Evolutionary conservation across 1,140 invertebrate species (phyloP), one percentile per base, ranked within the genome.

Genomic region (Stenopsyche tienmushanensis): DNA sequence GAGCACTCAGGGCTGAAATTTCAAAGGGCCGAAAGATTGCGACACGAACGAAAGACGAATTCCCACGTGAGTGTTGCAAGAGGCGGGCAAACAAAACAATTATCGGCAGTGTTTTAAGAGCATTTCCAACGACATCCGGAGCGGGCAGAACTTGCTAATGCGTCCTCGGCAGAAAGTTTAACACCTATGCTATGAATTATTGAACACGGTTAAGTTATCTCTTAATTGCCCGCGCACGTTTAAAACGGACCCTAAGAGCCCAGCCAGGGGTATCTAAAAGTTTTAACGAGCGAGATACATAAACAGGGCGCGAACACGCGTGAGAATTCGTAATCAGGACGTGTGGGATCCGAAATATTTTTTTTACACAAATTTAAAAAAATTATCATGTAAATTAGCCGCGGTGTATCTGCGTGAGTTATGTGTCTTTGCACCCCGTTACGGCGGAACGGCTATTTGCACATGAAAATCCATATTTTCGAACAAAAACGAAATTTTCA

Each of bases 211-310:
- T 47, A 47, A 47, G 57, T 60, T 47, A 60, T 60, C 15, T 60
- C 57, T 47, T 60, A 60, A 60, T 60, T 60, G 57, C 3, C 24
- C 41, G n/a, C 3, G 20, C 57, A 60, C 57, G 57, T 47, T 47
- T 34, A 8, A 47, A 47, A 47, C n/a, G 7, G n/a, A 18, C 44
- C 44, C 10, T 8, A 47, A 47, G 44, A 47, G 44, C 18, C 5
- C 44, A 5, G 7, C 34, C 29, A 34, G 29, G 13, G 29, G 29
- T 34, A 13, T 34, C 29, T 13, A 5, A 34, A 34, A 34, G 29
- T 34, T 34, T 34, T 34, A 34, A 34, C 13, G 29, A 34, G 29
- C 29, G 29, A 5, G 5, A 13, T 34, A 34, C 13, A 34, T 7
- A 34, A 34, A 34, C 29, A 34, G n/a, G n/a, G n/a, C n/a, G n/a